These are phyloP conservation scores for Cyaniris semiargus DNA, from an alignment of 2,888 invertebrate genomes.

Conservation along the genomic window DNA sequence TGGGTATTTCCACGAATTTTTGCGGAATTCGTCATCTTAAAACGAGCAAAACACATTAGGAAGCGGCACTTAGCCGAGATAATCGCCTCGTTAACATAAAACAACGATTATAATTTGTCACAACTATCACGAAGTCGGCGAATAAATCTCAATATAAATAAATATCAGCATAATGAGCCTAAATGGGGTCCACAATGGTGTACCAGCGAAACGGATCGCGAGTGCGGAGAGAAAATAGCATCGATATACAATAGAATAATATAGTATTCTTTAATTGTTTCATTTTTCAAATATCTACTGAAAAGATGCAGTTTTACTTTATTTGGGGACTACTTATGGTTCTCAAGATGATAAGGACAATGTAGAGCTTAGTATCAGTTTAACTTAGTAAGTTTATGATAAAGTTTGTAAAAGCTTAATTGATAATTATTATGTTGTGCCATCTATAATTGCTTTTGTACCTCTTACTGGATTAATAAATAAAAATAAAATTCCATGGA, in stretches of 20 bases:
- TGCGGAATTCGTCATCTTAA: background rate
- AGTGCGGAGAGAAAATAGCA: background rate
- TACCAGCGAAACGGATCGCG: conserved; percentile 32
- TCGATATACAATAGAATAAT: background rate
- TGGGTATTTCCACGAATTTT: background rate
- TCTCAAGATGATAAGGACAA: too few relatives aligned
- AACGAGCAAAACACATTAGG: conserved; percentile 12
- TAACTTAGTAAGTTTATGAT: too few relatives aligned
- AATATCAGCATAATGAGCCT: conserved; percentile 36
- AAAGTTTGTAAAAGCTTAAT: too few relatives aligned
- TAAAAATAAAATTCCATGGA: too few relatives aligned
- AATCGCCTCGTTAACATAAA: conserved; percentile 18
- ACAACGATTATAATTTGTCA: conserved; percentile 26
- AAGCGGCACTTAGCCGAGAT: background rate
- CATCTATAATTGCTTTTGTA: too few relatives aligned
- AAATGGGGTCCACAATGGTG: conserved; percentile 37
- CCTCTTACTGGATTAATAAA: too few relatives aligned
- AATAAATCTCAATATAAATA: conserved; percentile 32
- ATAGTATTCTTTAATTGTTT: too few relatives aligned
- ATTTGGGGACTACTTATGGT: too few relatives aligned
- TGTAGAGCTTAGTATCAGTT: too few relatives aligned
- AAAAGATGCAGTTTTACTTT: too few relatives aligned
- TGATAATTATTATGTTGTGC: too few relatives aligned
- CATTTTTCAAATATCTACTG: too few relatives aligned
- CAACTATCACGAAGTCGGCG: background rate